phyloP scores from a whole-genome alignment of 2,797 vertebrate species.

The Gobionotothen gibberifrons region DNA sequence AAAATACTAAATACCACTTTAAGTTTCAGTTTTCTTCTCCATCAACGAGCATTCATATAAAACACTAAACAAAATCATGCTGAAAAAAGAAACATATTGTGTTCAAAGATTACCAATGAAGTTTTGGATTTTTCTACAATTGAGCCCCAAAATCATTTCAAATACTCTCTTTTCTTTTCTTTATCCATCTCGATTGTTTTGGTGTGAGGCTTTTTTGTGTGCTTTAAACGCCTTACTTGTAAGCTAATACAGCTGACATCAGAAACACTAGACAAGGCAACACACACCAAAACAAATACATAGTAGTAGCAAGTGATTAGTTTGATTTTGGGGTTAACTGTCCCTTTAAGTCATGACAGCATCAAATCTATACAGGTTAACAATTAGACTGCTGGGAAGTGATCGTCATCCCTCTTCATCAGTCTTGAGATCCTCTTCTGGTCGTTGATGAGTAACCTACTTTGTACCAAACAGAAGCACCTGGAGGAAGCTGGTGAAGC shows the following conservation, averaged over 20 bases:
- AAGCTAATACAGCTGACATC: too few species aligned
- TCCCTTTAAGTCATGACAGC: too few species aligned
- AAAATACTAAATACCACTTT: not conserved
- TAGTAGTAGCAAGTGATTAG: too few species aligned
- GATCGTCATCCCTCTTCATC: slow-evolving; percentile 31
- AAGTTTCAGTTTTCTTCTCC: not conserved
- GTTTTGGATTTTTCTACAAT: slow-evolving; percentile 13
- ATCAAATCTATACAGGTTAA: slow-evolving; percentile 1
- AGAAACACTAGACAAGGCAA: too few species aligned
- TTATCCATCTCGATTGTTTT: too few species aligned
- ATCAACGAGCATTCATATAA: not conserved
- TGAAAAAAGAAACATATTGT: not conserved
- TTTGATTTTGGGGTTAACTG: too few species aligned
- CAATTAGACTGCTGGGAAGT: not conserved
- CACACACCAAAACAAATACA: too few species aligned
- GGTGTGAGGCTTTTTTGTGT: too few species aligned
- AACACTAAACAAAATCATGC: slow-evolving; percentile 8
- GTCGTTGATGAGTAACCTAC: slow-evolving; percentile 16
- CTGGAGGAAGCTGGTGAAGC: slow-evolving; percentile 47
- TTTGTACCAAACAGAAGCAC: slow-evolving; percentile 1
- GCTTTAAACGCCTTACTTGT: too few species aligned
- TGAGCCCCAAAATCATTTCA: too few species aligned
- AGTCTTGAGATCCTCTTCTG: slow-evolving; percentile 21
- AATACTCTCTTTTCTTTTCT: too few species aligned
- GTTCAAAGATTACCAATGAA: not conserved